A percentile compares a stretch with the other conserved stretches of the same genome.
Evolutionary conservation across 2,888 invertebrate genomes (phyloP).

Genomic region (Tridacna gigas): DNA sequence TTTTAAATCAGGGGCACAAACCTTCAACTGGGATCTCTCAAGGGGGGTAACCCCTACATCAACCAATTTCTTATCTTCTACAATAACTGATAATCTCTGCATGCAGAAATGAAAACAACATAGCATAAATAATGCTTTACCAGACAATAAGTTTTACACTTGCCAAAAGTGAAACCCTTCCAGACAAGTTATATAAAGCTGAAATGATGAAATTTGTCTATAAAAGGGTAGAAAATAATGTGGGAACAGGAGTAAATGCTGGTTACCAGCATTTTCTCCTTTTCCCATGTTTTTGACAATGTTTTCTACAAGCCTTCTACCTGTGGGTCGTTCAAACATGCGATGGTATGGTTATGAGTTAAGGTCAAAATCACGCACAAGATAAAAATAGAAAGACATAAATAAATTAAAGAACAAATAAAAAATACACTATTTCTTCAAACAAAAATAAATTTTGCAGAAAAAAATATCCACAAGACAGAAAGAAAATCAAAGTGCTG

Average conservation of each 20-base stretch:
- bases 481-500: no score
- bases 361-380: no score
- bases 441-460: not conserved
- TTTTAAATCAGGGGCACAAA: conserved; percentile 61
- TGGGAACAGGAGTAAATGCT: not conserved
- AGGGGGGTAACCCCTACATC: conserved; percentile 73
- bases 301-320: no score
- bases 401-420: not conserved
- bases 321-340: no score
- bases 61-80: conserved; percentile 73
- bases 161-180: not conserved
- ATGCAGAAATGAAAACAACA: conserved; percentile 55
- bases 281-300: no score
- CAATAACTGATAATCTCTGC: conserved; percentile 74
- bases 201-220: not conserved
- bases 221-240: not conserved
- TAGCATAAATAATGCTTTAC: not conserved
- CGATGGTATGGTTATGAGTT: no score
- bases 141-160: not conserved
- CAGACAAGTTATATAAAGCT: not conserved
- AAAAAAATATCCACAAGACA: not conserved
- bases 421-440: not conserved
- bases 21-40: conserved; percentile 74
- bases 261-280: no score
- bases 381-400: no score